Percentiles rank a stretch among this genome's conserved stretches.
phyloP scores from a whole-genome alignment of 2,113 vertebrate species.

The Rousettus leschenaultii region DNA sequence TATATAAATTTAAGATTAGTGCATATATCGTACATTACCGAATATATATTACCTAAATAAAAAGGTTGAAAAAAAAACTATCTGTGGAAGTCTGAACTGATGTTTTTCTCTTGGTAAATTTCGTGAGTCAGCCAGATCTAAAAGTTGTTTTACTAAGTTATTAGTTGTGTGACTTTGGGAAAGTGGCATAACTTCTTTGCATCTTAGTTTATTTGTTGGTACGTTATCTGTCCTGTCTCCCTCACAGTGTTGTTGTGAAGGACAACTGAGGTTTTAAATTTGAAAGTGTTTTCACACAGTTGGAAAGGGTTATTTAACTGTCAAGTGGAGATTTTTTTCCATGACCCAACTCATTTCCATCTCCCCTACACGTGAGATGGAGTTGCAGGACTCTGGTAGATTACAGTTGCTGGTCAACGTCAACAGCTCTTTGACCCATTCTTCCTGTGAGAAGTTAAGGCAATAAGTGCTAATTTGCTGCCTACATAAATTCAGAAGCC shows the following conservation, averaged over 20 bases:
- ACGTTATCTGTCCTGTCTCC: neutral
- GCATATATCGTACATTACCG: neutral
- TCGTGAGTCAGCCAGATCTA: neutral
- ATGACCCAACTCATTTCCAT: neutral
- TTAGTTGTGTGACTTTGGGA: neutral
- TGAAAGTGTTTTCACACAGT: neutral
- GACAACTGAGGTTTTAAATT: neutral
- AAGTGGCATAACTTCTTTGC: neutral
- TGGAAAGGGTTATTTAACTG: neutral
- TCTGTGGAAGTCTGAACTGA: neutral
- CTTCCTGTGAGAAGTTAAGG: neutral
- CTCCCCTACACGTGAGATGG: too few relatives aligned
- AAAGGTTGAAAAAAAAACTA: neutral
- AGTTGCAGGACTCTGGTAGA: neutral
- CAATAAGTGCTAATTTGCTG: neutral
- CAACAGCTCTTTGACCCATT: neutral
- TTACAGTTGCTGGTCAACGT: neutral
- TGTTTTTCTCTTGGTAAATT: neutral
- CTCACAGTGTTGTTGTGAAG: neutral
- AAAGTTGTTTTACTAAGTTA: neutral
- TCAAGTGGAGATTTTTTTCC: neutral
- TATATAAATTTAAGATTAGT: neutral
- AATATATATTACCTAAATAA: neutral
- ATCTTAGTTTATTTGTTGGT: neutral
- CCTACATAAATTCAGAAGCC: neutral